Base-by-base conservation (phyloP, 1,140 invertebrate species). In the Trachymyrmex septentrionalis region DNA sequence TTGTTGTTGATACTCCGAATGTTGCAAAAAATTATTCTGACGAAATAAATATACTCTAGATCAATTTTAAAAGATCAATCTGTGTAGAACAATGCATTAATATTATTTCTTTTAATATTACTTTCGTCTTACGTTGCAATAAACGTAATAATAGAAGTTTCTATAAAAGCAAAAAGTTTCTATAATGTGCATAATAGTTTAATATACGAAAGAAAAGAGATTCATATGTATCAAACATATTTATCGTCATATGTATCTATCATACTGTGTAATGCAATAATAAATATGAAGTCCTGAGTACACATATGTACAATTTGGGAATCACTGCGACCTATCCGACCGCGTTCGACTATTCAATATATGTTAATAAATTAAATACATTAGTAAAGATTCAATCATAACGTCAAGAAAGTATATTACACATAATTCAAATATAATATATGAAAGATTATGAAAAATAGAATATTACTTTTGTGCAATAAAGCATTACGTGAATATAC, bases 401-500 rank as follows among this genome's bases (percentile, higher is more conserved):
- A 89, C 86, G 76, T 88, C 89, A 87, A 88, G 86, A 86, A 77
- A 87, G 77, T 93, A 92, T 88, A 91, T 90, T 92, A 94, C 89
- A 92, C 75, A 86, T 92, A 90, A 88, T 90, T 92, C 81, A 90
- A 91, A 93, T 93, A 93, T 93, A 92, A 95, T 38, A 73, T 92
- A 12, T 90, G 90, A 93, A 14, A 7, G 91, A 80, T 94, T 95
- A 94, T 95, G 93, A 95, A 95, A 95, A 95, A 95, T 95, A 95
- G 95, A 95, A 94, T 95, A 93, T 92, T 95, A 94, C 90, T 91
- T 89, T 88, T 94, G 93, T 94, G 93, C 94, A 93, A 92, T 90
- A 91, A 94, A 94, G 92, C 90, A 82, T 92, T 88, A 92, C 19
- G 21, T 44, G 24, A 82, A 57, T 57, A 48, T 24, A 34, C 55